Percentiles rank a stretch among this genome's conserved stretches.
Evolutionary conservation across 2,797 vertebrate species (phyloP).

Genomic region (Tamandua tetradactyla): DNA sequence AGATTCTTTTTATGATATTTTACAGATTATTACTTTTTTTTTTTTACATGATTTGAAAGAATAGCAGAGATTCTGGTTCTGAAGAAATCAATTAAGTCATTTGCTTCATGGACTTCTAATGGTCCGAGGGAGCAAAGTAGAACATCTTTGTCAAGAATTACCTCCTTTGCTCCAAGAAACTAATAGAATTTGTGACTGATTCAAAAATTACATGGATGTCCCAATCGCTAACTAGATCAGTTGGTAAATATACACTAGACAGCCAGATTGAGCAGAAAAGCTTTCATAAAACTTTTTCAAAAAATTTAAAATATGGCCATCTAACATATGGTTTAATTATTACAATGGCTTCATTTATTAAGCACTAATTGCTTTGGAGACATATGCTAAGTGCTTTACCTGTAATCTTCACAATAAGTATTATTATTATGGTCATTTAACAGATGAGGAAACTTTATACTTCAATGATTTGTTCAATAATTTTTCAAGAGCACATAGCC

Average conservation of each 20-base stretch:
- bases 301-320: constrained; percentile 22
- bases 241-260: background rate
- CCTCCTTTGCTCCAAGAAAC: constrained; percentile 4
- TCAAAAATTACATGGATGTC: background rate
- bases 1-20: background rate
- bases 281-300: background rate
- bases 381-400: background rate
- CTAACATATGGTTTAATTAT: constrained; percentile 20
- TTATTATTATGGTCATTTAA: constrained; percentile 15
- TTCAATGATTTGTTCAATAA: constrained; percentile 8
- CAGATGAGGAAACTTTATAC: constrained; percentile 10
- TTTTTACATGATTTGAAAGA: background rate
- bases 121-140: background rate
- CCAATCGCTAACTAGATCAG: background rate
- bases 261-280: background rate
- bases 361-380: background rate
- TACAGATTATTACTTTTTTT: background rate
- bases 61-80: background rate
- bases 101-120: background rate
- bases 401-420: background rate
- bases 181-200: constrained; percentile 6
- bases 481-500: background rate
- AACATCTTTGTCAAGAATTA: background rate
- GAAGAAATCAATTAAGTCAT: background rate
- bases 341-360: constrained; percentile 21